phyloP scores from a whole-genome alignment of 2,888 invertebrate genomes.

The Harpalus rufipes region DNA sequence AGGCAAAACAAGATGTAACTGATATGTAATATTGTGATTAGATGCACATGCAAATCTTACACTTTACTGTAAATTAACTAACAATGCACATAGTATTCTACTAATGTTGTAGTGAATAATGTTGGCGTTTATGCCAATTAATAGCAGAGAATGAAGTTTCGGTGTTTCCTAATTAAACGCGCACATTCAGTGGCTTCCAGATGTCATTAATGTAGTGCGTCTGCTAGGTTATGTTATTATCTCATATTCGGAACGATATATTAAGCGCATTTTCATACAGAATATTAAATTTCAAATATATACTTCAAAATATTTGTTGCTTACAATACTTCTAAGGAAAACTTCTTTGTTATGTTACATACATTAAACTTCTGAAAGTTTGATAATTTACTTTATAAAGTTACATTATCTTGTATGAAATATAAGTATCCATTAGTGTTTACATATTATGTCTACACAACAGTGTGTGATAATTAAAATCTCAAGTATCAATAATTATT shows the following conservation, averaged over 20 bases:
- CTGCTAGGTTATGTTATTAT: conserved; percentile 19
- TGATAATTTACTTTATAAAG: background rate
- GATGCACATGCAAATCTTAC: too few species aligned
- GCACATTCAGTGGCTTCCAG: conserved; percentile 6
- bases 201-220: conserved; percentile 26
- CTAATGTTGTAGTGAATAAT: conserved; percentile 34
- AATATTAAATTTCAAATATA: background rate
- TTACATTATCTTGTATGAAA: background rate
- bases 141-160: conserved; percentile 25
- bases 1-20: too few species aligned
- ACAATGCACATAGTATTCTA: background rate
- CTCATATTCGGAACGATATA: background rate
- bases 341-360: background rate
- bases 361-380: background rate
- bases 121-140: conserved; percentile 16
- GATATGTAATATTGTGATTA: too few species aligned
- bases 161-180: conserved; percentile 31
- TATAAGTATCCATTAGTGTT: too few species aligned
- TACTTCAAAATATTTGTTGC: background rate
- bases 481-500: too few species aligned
- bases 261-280: background rate
- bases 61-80: background rate
- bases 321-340: background rate
- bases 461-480: too few species aligned
- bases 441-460: too few species aligned